Base-by-base conservation (phyloP, 2,888 invertebrate species). In the Acanthosepion esculentum region DNA sequence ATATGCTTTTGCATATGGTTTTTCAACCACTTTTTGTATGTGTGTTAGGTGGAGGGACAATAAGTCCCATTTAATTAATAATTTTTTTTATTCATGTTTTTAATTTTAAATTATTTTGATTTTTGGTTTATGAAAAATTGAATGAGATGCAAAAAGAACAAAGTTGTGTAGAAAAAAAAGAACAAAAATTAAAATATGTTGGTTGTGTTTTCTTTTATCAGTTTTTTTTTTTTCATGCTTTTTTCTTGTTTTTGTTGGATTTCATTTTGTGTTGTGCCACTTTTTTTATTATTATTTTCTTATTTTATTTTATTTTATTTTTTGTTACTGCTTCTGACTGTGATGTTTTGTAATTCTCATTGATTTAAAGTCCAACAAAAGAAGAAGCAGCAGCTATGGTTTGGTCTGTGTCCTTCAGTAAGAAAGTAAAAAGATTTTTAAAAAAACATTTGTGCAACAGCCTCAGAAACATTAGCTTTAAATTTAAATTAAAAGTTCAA, bases 401-500 rank as follows among this genome's bases (percentile, higher is more conserved):
- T 78, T 78, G 29, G 29, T 78, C 29, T 29, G 18, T n/a, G n/a
- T 78, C 78, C 8, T n/a, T 78, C 18, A 78, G 78, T 78, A 78
- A 78, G n/a, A 78, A 78, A 78, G n/a, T 78, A n/a, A 78, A 78
- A 18, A 78, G 20, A 59, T n/a, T n/a, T n/a, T n/a, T n/a, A n/a
- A n/a, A 78, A 78, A 15, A 29, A 78, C n/a, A n/a, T 78, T 78
- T 78, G 78, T 78, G 18, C 29, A 78, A 78, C 78, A 29, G n/a
- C 78, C 59, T n/a, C 78, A 78, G n/a, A 78, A 78, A 78, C 78
- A n/a, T 78, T 78, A 78, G 78, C 78, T 78, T 78, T 78, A 78
- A 78, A 78, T n/a, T 78, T 8, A 78, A 78, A 78, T n/a, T 78
- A 78, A 78, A 78, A 8, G 78, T 29, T 78, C n/a, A 59, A 59